These are phyloP conservation scores for Chrysolina oricalcia DNA, from an alignment of 2,888 invertebrate species.

Conservation along the genomic window DNA sequence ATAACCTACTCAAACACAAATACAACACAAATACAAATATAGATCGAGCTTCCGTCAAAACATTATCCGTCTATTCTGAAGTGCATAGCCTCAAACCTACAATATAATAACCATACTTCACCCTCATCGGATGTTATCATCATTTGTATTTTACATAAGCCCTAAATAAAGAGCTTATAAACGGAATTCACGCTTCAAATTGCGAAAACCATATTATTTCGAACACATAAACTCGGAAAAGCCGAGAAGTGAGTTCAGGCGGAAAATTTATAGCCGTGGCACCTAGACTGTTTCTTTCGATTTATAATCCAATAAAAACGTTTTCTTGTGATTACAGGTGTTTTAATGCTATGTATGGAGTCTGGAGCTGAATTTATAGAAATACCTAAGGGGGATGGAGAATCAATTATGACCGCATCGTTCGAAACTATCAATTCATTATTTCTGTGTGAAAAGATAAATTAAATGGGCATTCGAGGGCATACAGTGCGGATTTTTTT, in stretches of 20 bases:
- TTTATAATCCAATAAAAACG: conserved; percentile 50
- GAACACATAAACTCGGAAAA: conserved; percentile 45
- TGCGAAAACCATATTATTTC: conserved; percentile 45
- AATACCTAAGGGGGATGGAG: background rate
- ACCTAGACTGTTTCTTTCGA: conserved; percentile 46
- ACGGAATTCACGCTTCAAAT: conserved; percentile 42
- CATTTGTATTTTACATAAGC: conserved; percentile 38
- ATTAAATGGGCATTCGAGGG: no score
- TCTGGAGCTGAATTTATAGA: conserved; percentile 39
- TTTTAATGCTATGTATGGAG: conserved; percentile 46
- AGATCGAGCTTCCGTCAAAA: background rate
- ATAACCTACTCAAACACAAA: background rate
- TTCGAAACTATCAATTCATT: no score
- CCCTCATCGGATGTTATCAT: conserved; percentile 24
- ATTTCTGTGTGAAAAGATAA: no score
- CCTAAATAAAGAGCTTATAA: conserved; percentile 42
- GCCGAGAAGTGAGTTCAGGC: conserved; percentile 38
- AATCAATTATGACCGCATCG: background rate
- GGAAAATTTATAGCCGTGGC: conserved; percentile 45
- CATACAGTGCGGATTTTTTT: no score
- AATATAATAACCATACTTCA: conserved; percentile 5
- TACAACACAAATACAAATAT: background rate
- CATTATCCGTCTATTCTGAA: background rate
- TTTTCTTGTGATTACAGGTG: conserved; percentile 50
- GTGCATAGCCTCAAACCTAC: background rate